phyloP scores from a whole-genome alignment of 1,140 invertebrate genomes.

The Venturia canescens region DNA sequence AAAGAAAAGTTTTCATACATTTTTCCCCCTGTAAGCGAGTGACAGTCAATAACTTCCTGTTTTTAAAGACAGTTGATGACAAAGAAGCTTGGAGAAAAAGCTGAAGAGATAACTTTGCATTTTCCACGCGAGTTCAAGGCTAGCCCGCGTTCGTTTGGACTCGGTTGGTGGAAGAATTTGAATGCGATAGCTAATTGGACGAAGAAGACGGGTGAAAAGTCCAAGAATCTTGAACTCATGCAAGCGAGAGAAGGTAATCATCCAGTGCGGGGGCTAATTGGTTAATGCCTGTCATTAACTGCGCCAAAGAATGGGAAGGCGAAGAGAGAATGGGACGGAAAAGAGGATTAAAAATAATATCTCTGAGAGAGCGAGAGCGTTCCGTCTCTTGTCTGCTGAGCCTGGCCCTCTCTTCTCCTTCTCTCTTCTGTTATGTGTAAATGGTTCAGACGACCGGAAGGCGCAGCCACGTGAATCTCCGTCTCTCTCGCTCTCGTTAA shows the following conservation, averaged over 20 bases:
- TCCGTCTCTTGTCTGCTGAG: background rate
- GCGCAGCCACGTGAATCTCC: background rate
- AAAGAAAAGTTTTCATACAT: no score
- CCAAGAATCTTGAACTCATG: conserved; percentile 39
- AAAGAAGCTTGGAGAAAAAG: no score
- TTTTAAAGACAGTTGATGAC: no score
- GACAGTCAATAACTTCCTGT: no score
- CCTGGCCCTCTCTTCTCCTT: background rate
- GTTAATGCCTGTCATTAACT: conserved; percentile 62
- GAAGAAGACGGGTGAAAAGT: conserved; percentile 2
- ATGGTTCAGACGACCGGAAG: conserved; percentile 12
- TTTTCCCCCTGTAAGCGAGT: no score
- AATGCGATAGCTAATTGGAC: conserved; percentile 44
- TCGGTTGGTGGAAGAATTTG: conserved; percentile 7
- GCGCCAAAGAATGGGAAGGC: conserved; percentile 15
- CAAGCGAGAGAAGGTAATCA: conserved; percentile 34
- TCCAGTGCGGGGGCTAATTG: conserved; percentile 59
- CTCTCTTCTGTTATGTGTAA: background rate
- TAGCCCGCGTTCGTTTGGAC: conserved; percentile 47
- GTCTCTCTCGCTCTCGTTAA: background rate
- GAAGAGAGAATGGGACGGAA: conserved; percentile 24
- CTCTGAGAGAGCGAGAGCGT: conserved; percentile 28
- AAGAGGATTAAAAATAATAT: conserved; percentile 42
- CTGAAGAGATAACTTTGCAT: no score
- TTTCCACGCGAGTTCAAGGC: background rate